Percentiles rank a stretch among this genome's conserved stretches.
Evolutionary conservation across 2,113 vertebrate species (phyloP).

Genomic region (Benitochromis conjunctus): DNA sequence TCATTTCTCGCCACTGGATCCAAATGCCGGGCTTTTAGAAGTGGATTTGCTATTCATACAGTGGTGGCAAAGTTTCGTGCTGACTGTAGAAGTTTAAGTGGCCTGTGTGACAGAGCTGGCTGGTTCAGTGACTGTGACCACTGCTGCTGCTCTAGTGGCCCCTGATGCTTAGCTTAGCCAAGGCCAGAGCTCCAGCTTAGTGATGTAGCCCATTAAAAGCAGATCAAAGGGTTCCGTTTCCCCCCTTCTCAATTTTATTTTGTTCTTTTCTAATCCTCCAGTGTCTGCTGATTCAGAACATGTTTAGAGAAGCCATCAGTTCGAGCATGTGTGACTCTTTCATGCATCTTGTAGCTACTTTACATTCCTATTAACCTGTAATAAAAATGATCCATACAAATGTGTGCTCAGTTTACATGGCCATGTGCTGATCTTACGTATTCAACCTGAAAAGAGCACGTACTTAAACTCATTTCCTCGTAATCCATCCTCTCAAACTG

Average conservation of each 20-base stretch:
- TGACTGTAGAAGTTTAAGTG: constrained; percentile 50
- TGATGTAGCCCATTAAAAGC: constrained; percentile 52
- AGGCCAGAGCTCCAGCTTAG: constrained; percentile 20
- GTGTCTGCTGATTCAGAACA: constrained; percentile 48
- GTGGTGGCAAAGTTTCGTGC: constrained; percentile 31
- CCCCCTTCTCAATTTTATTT: neutral
- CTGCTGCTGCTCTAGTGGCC: constrained; percentile 27
- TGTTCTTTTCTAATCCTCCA: constrained; percentile 43
- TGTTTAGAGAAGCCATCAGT: constrained; percentile 23
- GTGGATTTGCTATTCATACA: constrained; percentile 36
- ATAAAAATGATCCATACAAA: neutral
- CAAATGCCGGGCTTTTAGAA: neutral
- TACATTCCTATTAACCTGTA: neutral
- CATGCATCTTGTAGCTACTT: neutral
- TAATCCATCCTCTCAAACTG: constrained; percentile 42
- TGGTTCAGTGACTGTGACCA: constrained; percentile 16
- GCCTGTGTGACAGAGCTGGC: constrained; percentile 34
- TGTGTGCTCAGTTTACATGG: neutral
- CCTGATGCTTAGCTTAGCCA: constrained; percentile 3
- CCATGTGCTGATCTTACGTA: neutral
- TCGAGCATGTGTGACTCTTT: neutral
- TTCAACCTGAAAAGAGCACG: neutral
- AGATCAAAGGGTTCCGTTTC: constrained; percentile 53
- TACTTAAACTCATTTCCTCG: constrained; percentile 17
- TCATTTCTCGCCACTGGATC: constrained; percentile 27